Conservation (phyloP, 2,888 invertebrate species). For the Eremobia ochroleuca region DNA sequence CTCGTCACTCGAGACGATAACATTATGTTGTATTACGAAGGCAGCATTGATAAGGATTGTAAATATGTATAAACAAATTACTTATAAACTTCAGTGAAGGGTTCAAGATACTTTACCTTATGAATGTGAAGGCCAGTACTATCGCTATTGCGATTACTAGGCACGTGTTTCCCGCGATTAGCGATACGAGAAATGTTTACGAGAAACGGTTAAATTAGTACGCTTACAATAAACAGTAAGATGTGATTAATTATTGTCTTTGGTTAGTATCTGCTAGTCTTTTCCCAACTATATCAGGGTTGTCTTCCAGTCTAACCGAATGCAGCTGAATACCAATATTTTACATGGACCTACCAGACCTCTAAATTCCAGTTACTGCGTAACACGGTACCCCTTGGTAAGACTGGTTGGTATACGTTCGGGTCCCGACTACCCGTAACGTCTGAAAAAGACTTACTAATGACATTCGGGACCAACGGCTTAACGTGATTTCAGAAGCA, state of each 20-base stretch:
- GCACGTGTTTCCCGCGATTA: not conserved
- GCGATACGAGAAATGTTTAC: not conserved
- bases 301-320: not conserved
- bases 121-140: constrained; percentile 1
- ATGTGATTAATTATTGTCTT: not conserved
- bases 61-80: not conserved
- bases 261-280: not conserved
- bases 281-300: too few relatives aligned
- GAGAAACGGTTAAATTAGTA: too few relatives aligned
- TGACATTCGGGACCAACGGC: not conserved
- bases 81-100: constrained; percentile 2
- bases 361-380: not conserved
- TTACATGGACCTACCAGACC: not conserved
- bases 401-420: not conserved
- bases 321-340: not conserved
- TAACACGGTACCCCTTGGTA: not conserved
- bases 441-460: not conserved
- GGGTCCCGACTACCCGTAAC: not conserved
- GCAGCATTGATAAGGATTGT: not conserved
- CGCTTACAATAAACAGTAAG: not conserved
- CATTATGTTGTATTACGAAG: not conserved
- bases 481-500: not conserved
- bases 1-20: too few relatives aligned
- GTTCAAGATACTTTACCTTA: not conserved
- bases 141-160: not conserved